Percentiles rank a stretch among this genome's conserved stretches.
Conservation (phyloP, 2,888 invertebrate genomes). For the Nematopogon swammerdamellus region DNA sequence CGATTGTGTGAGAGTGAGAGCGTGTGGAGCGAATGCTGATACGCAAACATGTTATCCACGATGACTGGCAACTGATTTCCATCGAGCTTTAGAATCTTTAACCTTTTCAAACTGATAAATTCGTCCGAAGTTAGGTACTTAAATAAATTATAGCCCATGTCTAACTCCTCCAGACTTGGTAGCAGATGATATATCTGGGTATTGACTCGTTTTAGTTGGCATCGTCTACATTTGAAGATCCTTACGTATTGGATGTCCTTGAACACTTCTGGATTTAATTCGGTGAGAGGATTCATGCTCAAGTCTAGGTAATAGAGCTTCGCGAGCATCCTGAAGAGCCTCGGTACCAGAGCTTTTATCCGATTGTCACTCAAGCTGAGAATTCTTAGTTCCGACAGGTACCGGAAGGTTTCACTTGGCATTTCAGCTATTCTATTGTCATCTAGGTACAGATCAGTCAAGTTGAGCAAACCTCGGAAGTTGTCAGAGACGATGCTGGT, state of each 20-base stretch:
- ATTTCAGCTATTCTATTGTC: conserved; percentile 71
- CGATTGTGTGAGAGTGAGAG: conserved; percentile 68
- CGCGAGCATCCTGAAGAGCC: conserved; percentile 70
- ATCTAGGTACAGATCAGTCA: conserved; percentile 68
- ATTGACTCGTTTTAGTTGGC: conserved; percentile 70
- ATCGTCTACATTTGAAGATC: conserved; percentile 68
- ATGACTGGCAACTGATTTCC: conserved; percentile 76
- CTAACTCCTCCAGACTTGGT: conserved; percentile 68
- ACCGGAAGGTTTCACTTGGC: conserved; percentile 72
- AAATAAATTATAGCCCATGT: conserved; percentile 74
- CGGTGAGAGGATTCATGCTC: conserved; percentile 69
- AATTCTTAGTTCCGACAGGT: conserved; percentile 65
- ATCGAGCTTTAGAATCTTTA: conserved; percentile 64
- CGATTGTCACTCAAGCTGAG: conserved; percentile 66
- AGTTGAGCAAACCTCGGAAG: conserved; percentile 72
- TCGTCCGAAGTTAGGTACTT: conserved; percentile 72
- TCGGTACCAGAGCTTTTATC: conserved; percentile 65
- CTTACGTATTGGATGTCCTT: conserved; percentile 71
- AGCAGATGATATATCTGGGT: conserved; percentile 75
- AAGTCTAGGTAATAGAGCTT: conserved; percentile 70
- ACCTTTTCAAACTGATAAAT: conserved; percentile 64
- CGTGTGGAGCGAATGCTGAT: conserved; percentile 49
- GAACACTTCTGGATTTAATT: conserved; percentile 76
- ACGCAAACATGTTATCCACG: conserved; percentile 66
- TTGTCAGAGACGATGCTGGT: conserved; percentile 66